phyloP scores from a whole-genome alignment of 2,797 vertebrate species.

The Lepus townsendii region DNA sequence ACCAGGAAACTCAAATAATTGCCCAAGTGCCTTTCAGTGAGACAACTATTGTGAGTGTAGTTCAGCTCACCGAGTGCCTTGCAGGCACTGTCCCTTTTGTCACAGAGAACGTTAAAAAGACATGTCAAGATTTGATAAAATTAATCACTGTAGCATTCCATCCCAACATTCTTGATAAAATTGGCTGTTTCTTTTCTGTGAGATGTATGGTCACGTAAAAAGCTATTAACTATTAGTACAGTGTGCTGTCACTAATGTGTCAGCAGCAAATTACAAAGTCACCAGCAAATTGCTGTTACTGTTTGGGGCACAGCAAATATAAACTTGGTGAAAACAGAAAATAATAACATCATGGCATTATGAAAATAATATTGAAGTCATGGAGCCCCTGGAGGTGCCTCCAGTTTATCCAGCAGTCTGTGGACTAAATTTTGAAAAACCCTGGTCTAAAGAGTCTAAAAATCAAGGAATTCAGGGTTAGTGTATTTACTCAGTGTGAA shows the following conservation, averaged over 20 bases:
- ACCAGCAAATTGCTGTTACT: fast-evolving
- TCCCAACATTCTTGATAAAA: neutral
- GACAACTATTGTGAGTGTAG: no score
- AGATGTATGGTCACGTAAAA: fast-evolving
- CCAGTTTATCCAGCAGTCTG: fast-evolving
- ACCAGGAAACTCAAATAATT: neutral
- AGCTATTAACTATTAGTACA: no score
- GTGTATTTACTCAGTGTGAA: neutral
- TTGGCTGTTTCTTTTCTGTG: neutral
- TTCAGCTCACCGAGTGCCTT: neutral
- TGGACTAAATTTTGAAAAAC: neutral
- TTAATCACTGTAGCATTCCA: neutral
- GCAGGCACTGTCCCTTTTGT: neutral
- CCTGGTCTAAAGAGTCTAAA: no score
- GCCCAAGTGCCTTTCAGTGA: neutral
- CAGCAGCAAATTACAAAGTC: neutral
- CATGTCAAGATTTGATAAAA: neutral
- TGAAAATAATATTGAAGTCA: neutral
- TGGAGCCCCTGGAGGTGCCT: neutral
- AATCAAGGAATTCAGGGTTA: neutral
- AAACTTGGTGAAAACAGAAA: neutral
- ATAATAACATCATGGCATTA: neutral
- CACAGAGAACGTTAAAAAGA: neutral
- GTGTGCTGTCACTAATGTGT: no score
- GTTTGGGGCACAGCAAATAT: neutral